A percentile compares a stretch with the other conserved stretches of the same genome.
Evolutionary conservation across 2,113 vertebrate species (phyloP).

Genomic region (Heterotilapia buettikoferi): DNA sequence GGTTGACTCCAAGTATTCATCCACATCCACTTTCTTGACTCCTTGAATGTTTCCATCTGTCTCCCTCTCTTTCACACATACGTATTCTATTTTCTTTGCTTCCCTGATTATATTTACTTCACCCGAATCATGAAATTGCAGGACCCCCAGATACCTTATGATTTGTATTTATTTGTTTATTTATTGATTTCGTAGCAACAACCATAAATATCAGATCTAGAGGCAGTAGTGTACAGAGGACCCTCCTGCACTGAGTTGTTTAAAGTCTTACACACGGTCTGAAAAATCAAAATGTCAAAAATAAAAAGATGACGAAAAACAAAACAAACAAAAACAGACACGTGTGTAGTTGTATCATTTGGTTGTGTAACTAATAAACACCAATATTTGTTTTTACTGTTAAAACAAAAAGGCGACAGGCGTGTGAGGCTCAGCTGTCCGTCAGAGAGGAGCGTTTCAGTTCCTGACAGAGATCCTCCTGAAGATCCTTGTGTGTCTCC

Average conservation of each 20-base stretch:
- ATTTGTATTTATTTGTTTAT: neutral
- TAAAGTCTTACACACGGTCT: rapidly evolving
- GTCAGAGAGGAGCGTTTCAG: neutral
- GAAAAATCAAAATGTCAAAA: neutral
- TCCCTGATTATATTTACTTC: neutral
- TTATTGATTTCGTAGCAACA: neutral
- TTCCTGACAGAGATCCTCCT: neutral
- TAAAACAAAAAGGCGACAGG: neutral
- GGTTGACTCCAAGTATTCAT: neutral
- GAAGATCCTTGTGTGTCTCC: neutral
- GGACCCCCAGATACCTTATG: neutral
- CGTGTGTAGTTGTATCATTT: neutral
- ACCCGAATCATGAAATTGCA: neutral
- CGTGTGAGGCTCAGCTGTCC: neutral
- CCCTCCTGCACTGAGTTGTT: neutral
- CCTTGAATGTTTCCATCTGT: neutral
- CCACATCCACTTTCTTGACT: neutral
- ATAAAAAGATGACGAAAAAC: neutral
- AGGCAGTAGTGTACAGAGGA: neutral
- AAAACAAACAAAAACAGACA: neutral
- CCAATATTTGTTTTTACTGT: neutral
- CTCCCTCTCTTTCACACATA: neutral
- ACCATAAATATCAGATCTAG: neutral
- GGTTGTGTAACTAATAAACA: neutral
- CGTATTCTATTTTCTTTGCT: neutral